phyloP scores from a whole-genome alignment of 2,113 vertebrate genomes.

The Corvus hawaiiensis region DNA sequence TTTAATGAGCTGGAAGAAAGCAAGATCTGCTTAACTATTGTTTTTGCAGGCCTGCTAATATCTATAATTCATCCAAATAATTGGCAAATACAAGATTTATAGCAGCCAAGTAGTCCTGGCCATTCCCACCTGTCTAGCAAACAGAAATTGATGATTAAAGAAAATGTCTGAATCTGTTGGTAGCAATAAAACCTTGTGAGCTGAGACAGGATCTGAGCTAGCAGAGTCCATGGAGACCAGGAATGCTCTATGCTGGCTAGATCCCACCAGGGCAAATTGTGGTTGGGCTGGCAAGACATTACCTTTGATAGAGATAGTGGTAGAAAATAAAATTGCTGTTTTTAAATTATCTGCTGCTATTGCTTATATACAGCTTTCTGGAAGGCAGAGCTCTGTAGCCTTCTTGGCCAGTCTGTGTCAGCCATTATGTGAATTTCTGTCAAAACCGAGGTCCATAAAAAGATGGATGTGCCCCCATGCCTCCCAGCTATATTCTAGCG shows the following conservation, averaged over 20 bases:
- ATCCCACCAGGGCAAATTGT: not conserved
- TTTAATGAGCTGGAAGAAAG: constrained; percentile 15
- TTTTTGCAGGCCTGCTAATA: not conserved
- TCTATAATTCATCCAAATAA: constrained; percentile 17
- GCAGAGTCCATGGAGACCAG: not conserved
- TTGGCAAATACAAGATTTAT: not conserved
- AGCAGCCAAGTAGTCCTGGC: constrained; percentile 6
- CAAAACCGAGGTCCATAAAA: not conserved
- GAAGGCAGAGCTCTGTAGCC: not conserved
- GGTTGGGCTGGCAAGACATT: not conserved
- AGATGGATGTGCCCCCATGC: not conserved
- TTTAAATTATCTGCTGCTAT: not conserved
- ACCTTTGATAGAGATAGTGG: not conserved
- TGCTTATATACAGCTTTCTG: not conserved
- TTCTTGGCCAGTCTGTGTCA: not conserved
- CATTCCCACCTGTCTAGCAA: not conserved
- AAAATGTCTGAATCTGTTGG: not conserved
- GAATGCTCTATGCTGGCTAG: not conserved
- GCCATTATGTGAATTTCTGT: not conserved
- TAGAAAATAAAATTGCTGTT: not conserved
- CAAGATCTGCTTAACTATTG: not conserved
- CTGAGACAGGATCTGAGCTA: not conserved
- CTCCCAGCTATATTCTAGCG: not conserved
- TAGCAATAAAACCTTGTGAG: not conserved
- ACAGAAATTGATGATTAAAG: not conserved